Conservation (phyloP, 1,140 invertebrate species). For the Heliconius hermathena region DNA sequence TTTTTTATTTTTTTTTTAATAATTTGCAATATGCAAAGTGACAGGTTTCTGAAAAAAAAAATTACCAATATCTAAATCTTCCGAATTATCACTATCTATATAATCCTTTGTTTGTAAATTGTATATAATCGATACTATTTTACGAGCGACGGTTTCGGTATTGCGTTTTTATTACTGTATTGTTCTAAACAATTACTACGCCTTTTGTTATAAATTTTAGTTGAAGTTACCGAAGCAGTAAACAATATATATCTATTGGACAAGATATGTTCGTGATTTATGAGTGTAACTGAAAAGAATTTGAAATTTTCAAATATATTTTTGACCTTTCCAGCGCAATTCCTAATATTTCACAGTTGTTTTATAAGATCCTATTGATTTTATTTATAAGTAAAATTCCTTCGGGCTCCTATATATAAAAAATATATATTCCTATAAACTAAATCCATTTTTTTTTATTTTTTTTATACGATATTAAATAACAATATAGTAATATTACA, state of each 20-base stretch:
- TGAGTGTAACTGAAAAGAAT: background rate
- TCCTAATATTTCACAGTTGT: background rate
- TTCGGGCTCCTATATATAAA: too few species aligned
- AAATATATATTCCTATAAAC: background rate
- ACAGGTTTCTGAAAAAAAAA: background rate
- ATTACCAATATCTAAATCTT: background rate
- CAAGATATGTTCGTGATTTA: background rate
- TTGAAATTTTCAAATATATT: background rate
- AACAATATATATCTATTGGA: slow-evolving; percentile 1
- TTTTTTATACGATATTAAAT: background rate
- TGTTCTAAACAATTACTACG: slow-evolving; percentile 24
- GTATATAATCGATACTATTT: slow-evolving; percentile 22
- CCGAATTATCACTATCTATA: background rate
- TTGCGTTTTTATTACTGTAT: slow-evolving; percentile 32
- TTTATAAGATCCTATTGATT: background rate
- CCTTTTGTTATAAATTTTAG: slow-evolving; percentile 20
- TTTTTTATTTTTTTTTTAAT: background rate
- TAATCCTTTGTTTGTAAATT: slow-evolving; percentile 36
- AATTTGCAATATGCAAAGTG: background rate
- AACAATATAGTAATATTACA: too few species aligned
- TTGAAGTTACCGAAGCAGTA: slow-evolving; percentile 6
- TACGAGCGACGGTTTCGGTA: slow-evolving; percentile 21
- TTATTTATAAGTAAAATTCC: too few species aligned
- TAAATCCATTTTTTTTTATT: background rate
- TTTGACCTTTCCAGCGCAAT: background rate